Evolutionary conservation across 1,140 invertebrate species (phyloP).

Genomic region (Diabrotica undecimpunctata): DNA sequence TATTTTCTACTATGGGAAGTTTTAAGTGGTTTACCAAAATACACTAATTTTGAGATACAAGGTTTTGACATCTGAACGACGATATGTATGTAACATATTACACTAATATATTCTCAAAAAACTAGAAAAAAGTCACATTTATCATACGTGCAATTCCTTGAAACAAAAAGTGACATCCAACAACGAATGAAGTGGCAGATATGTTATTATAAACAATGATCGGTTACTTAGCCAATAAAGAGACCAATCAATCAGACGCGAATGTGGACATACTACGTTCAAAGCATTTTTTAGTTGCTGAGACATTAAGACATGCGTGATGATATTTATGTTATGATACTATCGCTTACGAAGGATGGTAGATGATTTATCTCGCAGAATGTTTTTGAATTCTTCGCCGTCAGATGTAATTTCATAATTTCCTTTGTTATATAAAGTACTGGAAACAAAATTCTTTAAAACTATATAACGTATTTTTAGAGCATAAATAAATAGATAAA

Average conservation of each 20-base stretch:
- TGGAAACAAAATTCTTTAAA: too few species aligned
- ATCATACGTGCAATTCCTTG: neutral
- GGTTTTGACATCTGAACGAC: too few species aligned
- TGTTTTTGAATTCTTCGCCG: neutral
- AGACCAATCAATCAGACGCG: neutral
- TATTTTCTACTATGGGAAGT: too few species aligned
- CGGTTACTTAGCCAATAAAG: neutral
- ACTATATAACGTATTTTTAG: too few species aligned
- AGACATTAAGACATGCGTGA: neutral
- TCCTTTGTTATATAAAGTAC: neutral
- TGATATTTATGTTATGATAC: conserved; percentile 1
- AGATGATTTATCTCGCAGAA: neutral
- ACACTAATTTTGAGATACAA: too few species aligned
- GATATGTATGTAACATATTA: too few species aligned
- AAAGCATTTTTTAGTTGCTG: neutral
- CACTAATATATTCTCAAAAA: too few species aligned
- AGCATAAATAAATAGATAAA: too few species aligned
- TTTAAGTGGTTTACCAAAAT: too few species aligned
- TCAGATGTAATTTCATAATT: neutral
- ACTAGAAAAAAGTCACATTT: neutral
- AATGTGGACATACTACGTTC: neutral
- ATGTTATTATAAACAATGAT: conserved; percentile 3
- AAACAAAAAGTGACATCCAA: conserved; percentile 1
- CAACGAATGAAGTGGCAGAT: neutral
- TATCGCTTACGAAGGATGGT: neutral